Evolutionary conservation across 2,113 vertebrate genomes (phyloP), one percentile per base, ranked within the genome.

Genomic region (Channa maculata): DNA sequence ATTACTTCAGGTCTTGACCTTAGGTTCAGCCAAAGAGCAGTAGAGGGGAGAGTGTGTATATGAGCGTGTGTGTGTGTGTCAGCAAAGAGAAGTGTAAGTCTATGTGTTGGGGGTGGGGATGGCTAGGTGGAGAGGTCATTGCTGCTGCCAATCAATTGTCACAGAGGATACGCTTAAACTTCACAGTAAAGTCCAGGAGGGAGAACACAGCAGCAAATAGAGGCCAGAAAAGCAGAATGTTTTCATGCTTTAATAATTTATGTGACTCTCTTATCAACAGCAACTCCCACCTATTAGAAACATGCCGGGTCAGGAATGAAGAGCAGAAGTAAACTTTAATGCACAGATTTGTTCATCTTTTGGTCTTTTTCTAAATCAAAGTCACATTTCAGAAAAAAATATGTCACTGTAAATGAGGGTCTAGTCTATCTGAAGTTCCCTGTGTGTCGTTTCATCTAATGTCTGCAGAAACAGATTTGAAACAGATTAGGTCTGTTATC

Each of bases 1-100:
- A 93, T 92, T 91, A 92, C 89, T 84, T 67, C 39, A 60, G 88
- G 78, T 81, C 79, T 69, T 90, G 89, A 93, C 91, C 92, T 64
- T 62, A 15, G 82, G 83, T 87, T 90, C 83, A 88, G 58, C 64
- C 5, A 14, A 53, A 73, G 74, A 87, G 82, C 77, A 76, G 75
- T 38, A 15, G 73, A 70, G 79, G 73, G 87, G 74, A 36, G 53
- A 76, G 71, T 45, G 37, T 65, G 33, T 72, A 41, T 82, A 58
- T 1, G 67, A 43, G 15, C 80, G 71, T 81, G 73, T 71, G 68
- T 61, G 55, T 63, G 62, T 38, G 57, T 60, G 52, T 33, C 50
- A 36, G 46, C 1, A 58, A 5, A 24, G 15, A 39, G 57, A 44
- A 38, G 67, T 44, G 73, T 69, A 53, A 38, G 70, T 52, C 45